These are phyloP conservation scores for Dolichotis patagonum DNA, from an alignment of 2,113 vertebrate genomes.

Conservation along the genomic window DNA sequence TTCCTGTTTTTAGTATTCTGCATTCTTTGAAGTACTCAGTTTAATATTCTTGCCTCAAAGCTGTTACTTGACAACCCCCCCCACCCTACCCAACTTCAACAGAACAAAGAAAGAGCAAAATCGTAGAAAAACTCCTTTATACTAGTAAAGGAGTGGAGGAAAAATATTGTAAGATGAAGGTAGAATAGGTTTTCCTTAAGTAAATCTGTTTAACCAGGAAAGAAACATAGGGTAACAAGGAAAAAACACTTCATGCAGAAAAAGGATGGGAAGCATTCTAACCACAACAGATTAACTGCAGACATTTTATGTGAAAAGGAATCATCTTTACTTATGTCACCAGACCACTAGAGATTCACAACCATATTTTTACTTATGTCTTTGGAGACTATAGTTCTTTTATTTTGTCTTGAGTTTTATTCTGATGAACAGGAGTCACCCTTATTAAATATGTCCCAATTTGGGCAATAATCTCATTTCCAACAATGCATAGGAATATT, in stretches of 20 bases:
- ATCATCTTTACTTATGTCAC: neutral
- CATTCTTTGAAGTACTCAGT: conserved; percentile 7
- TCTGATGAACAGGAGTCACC: neutral
- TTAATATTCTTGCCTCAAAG: conserved; percentile 26
- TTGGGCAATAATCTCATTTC: neutral
- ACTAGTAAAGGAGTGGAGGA: neutral
- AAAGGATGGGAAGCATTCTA: neutral
- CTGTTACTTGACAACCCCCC: neutral
- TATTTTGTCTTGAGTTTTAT: neutral
- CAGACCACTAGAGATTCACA: neutral
- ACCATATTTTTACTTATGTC: neutral
- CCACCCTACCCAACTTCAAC: neutral
- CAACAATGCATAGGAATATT: neutral
- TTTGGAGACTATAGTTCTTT: neutral
- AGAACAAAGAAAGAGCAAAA: neutral
- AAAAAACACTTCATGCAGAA: neutral
- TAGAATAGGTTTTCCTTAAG: neutral
- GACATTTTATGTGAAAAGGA: neutral
- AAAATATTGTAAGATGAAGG: neutral
- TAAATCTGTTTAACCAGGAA: neutral
- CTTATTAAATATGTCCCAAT: neutral
- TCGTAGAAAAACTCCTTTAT: neutral
- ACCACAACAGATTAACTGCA: neutral
- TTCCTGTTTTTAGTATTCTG: conserved; percentile 8
- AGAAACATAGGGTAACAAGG: neutral